These are phyloP conservation scores for Amblyjoppa fuscipennis DNA, from an alignment of 2,888 invertebrate species.

Conservation along the genomic window DNA sequence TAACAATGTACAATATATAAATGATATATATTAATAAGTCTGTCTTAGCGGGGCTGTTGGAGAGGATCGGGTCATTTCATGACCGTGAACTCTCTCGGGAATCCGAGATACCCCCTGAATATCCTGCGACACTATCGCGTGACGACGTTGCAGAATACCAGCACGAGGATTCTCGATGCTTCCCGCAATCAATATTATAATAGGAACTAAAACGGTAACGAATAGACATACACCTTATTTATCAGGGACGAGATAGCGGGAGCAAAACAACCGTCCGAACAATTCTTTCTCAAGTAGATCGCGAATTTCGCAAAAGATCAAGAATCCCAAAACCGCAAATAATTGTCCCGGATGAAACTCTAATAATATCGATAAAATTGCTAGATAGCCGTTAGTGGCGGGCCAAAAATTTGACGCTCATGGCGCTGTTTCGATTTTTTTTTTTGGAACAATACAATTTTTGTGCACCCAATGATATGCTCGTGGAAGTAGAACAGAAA, in stretches of 20 bases:
- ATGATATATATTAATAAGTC: conserved; percentile 74
- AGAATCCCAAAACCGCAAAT: conserved; percentile 66
- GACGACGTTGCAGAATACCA: conserved; percentile 40
- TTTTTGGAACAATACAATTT: not conserved
- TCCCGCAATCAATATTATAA: conserved; percentile 48
- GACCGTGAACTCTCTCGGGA: conserved; percentile 44
- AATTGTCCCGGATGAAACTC: conserved; percentile 58
- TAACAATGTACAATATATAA: conserved; percentile 71
- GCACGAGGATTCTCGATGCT: conserved; percentile 11
- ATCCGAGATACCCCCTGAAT: conserved; percentile 29
- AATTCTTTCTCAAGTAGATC: conserved; percentile 19
- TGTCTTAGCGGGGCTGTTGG: conserved; percentile 47
- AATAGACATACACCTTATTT: conserved; percentile 43
- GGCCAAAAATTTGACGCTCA: conserved; percentile 49
- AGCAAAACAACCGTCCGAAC: conserved; percentile 26
- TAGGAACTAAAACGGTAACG: conserved; percentile 66
- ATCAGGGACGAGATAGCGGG: conserved; percentile 34
- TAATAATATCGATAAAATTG: conserved; percentile 70
- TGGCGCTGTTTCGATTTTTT: not conserved
- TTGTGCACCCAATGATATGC: not conserved
- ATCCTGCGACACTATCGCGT: conserved; percentile 40
- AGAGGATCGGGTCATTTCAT: conserved; percentile 48
- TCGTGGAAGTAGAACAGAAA: not conserved
- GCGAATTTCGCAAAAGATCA: conserved; percentile 31
- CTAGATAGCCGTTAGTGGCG: conserved; percentile 69